phyloP scores from a whole-genome alignment of 2,888 invertebrate species.

The Xanthia togata region DNA sequence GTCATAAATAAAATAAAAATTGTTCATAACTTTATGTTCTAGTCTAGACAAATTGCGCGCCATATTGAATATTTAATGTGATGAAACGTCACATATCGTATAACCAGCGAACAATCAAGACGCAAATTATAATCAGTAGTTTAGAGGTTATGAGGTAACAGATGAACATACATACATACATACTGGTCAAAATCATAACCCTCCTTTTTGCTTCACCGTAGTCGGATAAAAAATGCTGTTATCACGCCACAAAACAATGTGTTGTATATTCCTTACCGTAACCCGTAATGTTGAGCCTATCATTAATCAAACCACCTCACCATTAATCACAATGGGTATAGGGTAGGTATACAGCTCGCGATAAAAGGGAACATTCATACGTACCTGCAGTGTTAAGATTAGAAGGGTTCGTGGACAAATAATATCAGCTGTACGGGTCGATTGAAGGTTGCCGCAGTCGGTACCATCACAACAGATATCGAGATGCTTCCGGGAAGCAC shows the following conservation, averaged over 20 bases:
- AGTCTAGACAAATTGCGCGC: too few species aligned
- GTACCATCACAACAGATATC: not conserved
- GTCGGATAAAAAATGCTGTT: not conserved
- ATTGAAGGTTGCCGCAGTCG: not conserved
- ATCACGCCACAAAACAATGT: slow-evolving; percentile 13
- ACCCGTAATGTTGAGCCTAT: slow-evolving; percentile 23
- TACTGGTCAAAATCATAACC: too few species aligned
- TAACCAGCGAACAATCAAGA: too few species aligned
- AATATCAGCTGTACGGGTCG: not conserved
- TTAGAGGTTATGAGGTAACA: too few species aligned
- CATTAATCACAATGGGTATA: slow-evolving; percentile 45
- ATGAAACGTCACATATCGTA: too few species aligned
- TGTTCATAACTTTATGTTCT: too few species aligned
- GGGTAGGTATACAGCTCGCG: not conserved
- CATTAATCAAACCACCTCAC: slow-evolving; percentile 44
- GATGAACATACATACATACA: too few species aligned
- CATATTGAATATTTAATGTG: too few species aligned
- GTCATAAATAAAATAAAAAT: too few species aligned
- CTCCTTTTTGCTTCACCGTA: too few species aligned
- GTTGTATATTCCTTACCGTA: slow-evolving; percentile 1
- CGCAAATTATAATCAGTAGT: too few species aligned
- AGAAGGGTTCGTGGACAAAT: not conserved
- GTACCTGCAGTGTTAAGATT: not conserved
- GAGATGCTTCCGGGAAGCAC: not conserved
- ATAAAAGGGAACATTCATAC: slow-evolving; percentile 9